phyloP scores from a whole-genome alignment of 2,888 invertebrate genomes.

The Brenthis daphne region DNA sequence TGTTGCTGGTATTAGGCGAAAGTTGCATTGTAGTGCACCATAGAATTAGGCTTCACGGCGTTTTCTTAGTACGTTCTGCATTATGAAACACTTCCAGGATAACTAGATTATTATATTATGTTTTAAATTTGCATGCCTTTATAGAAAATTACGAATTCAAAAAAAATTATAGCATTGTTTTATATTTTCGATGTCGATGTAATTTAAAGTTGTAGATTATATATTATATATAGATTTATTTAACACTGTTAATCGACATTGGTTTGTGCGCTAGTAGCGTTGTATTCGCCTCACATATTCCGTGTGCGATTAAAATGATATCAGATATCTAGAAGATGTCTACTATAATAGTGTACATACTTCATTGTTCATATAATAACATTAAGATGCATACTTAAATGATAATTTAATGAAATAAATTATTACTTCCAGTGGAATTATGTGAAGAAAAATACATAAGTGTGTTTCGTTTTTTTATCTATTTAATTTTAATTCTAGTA shows the following conservation, averaged over 20 bases:
- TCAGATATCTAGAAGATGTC: not conserved
- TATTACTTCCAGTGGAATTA: not conserved
- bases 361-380: not conserved
- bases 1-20: not conserved
- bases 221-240: not conserved
- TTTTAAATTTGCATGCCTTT: not conserved
- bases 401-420: too few relatives aligned
- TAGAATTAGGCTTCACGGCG: not conserved
- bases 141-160: not conserved
- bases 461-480: not conserved
- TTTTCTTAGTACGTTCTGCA: not conserved
- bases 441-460: not conserved
- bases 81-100: not conserved
- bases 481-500: not conserved
- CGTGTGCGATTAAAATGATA: not conserved
- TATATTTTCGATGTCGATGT: conserved; percentile 21
- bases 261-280: conserved; percentile 5
- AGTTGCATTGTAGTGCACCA: not conserved
- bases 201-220: conserved; percentile 8
- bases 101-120: not conserved
- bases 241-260: conserved; percentile 5
- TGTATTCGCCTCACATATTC: not conserved
- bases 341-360: conserved; percentile 2
- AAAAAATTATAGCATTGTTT: not conserved
- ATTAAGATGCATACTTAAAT: conserved; percentile 4